These are phyloP conservation scores for Hoplodrina blanda DNA, from an alignment of 2,888 invertebrate genomes.

Conservation along the genomic window DNA sequence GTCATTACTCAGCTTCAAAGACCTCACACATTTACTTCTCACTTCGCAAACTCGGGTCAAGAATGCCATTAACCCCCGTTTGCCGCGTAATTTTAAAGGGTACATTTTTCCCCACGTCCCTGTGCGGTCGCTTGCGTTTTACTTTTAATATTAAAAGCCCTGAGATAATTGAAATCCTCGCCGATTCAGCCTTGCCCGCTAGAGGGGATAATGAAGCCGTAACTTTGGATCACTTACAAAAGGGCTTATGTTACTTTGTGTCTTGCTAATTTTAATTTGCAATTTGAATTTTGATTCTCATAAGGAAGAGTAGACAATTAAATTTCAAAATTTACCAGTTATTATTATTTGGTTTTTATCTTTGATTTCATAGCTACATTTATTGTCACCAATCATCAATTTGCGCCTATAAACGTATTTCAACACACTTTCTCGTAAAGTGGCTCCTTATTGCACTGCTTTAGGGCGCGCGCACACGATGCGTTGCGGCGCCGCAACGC, in stretches of 20 bases:
- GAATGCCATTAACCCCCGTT: slow-evolving; percentile 56
- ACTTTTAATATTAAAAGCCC: slow-evolving; percentile 64
- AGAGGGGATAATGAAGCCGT: slow-evolving; percentile 64
- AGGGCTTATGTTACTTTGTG: slow-evolving; percentile 49
- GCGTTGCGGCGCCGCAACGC: too few relatives aligned
- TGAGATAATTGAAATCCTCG: slow-evolving; percentile 73
- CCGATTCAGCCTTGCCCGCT: slow-evolving; percentile 54
- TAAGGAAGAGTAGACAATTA: neutral
- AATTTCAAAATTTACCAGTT: neutral
- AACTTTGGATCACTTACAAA: slow-evolving; percentile 46
- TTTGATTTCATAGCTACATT: too few relatives aligned
- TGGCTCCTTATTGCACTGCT: too few relatives aligned
- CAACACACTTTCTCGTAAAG: too few relatives aligned
- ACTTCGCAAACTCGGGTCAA: slow-evolving; percentile 53
- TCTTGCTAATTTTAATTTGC: slow-evolving; percentile 23
- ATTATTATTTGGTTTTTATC: too few relatives aligned
- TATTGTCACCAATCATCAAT: too few relatives aligned
- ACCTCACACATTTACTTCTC: slow-evolving; percentile 18
- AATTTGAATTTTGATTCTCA: neutral
- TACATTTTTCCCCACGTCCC: slow-evolving; percentile 52
- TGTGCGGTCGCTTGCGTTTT: slow-evolving; percentile 55
- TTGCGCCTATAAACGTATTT: too few relatives aligned
- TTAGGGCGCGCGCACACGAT: too few relatives aligned
- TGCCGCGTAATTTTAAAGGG: slow-evolving; percentile 48
- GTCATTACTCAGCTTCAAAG: slow-evolving; percentile 36